Percentiles rank a stretch among this genome's conserved stretches.
These are phyloP conservation scores for Andrena cerasifolii DNA, from an alignment of 1,140 invertebrate genomes.

Conservation along the genomic window DNA sequence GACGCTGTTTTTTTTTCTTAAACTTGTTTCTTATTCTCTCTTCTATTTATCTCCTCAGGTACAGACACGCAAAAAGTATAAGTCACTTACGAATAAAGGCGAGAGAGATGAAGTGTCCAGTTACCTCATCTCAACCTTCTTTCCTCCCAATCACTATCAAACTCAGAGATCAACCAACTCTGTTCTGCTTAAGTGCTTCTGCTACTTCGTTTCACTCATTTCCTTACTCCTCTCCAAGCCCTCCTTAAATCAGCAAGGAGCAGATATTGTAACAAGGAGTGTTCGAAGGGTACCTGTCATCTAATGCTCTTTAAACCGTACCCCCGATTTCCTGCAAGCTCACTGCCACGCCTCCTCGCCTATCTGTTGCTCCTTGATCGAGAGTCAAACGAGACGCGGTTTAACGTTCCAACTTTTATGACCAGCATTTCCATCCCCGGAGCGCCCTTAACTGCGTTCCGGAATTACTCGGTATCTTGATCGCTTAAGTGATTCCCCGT, in stretches of 20 bases:
- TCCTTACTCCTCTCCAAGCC: no score
- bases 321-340: slow-evolving; percentile 21
- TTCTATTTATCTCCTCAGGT: neutral
- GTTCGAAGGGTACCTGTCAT: slow-evolving; percentile 10
- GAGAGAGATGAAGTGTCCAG: no score
- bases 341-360: neutral
- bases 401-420: slow-evolving; percentile 24
- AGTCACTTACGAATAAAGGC: no score
- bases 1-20: neutral
- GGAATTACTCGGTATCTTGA: neutral
- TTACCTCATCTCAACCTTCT: no score
- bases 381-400: slow-evolving; percentile 56
- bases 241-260: slow-evolving; percentile 2
- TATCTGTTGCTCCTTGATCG: slow-evolving; percentile 66
- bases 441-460: neutral
- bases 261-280: slow-evolving; percentile 26
- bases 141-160: no score
- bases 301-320: slow-evolving; percentile 15
- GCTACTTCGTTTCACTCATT: no score
- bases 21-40: neutral
- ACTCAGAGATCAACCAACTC: no score
- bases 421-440: neutral
- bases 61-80: no score
- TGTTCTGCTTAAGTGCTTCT: no score
- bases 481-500: neutral